phyloP scores from a whole-genome alignment of 2,888 invertebrate species.

The Abscondita cerata region DNA sequence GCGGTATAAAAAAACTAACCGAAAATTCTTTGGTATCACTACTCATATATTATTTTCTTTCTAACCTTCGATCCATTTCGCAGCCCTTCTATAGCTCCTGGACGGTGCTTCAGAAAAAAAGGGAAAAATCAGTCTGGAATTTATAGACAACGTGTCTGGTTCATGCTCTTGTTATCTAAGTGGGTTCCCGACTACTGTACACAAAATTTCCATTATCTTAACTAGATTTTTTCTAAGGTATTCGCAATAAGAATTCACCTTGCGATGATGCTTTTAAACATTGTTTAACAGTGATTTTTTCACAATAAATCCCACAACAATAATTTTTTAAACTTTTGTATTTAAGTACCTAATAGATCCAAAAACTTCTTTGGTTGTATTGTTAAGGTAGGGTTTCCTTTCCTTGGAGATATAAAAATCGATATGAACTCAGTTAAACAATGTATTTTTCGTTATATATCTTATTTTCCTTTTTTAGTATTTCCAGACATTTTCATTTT shows the following conservation, averaged over 20 bases:
- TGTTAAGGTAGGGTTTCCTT: not conserved
- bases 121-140: constrained; percentile 40
- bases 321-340: too few species aligned
- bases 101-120: constrained; percentile 30
- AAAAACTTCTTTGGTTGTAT: too few species aligned
- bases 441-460: constrained; percentile 2
- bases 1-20: not conserved
- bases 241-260: not conserved
- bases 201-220: constrained; percentile 28
- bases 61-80: constrained; percentile 9
- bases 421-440: not conserved
- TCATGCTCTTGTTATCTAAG: constrained; percentile 29
- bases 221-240: constrained; percentile 4
- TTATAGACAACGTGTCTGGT: constrained; percentile 39
- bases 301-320: too few species aligned
- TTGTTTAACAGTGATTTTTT: too few species aligned
- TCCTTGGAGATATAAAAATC: too few species aligned
- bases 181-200: constrained; percentile 25
- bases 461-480: constrained; percentile 6
- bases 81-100: constrained; percentile 15
- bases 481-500: constrained; percentile 13
- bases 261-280: not conserved
- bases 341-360: too few species aligned
- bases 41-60: constrained; percentile 8
- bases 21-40: constrained; percentile 1